Base-by-base conservation (phyloP, 2,888 invertebrate genomes). In the Euzophera pinguis region DNA sequence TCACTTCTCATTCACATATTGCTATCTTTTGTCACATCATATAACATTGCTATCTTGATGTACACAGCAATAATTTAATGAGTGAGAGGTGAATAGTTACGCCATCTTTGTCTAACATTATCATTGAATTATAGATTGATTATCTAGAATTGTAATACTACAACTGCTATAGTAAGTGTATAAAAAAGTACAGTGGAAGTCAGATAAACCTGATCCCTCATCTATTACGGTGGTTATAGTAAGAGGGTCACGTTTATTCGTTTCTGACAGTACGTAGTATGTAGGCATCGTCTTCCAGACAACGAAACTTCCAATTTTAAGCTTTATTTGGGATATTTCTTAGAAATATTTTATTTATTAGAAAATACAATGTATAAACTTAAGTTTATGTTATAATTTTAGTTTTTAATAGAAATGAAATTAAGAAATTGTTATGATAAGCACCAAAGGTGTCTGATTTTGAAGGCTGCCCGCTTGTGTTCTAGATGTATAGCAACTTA, bases 291-390 rank as follows among this genome's bases (percentile, higher is more conserved):
- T 60, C 60, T 60, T 57, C 60, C 54, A 41, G 42, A 50, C 52
- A 59, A 57, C 57, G 55, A 58, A 49, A 54, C 61, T 61, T 61
- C 61, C 62, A 58, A 51, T 34, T 50, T 38, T 53, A 53, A 58
- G 58, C 58, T 58, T 62, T 62, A 58, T 39, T 47, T 37, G 47
- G 38, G 37, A 16, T 38, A 54, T 45, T 45, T 32, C 32, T 45
- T 32, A 45, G 45, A 45, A 45, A 45, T 45, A 45, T 45, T 45
- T 45, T 45, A 45, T 45, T 45, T 32, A 32, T 45, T 45, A 45
- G 45, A 14, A 32, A 27, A 12, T 1, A 27, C n/a, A 6, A 27
- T 27, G 22, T 27, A 8, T 45, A 42, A 47, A 22, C 22, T 50
- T 16, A 34, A 5, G 34, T 45, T 10, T 32, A 16, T 29, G 32